Base-by-base conservation (phyloP, 2,113 vertebrate genomes). In the Cavia aperea region DNA sequence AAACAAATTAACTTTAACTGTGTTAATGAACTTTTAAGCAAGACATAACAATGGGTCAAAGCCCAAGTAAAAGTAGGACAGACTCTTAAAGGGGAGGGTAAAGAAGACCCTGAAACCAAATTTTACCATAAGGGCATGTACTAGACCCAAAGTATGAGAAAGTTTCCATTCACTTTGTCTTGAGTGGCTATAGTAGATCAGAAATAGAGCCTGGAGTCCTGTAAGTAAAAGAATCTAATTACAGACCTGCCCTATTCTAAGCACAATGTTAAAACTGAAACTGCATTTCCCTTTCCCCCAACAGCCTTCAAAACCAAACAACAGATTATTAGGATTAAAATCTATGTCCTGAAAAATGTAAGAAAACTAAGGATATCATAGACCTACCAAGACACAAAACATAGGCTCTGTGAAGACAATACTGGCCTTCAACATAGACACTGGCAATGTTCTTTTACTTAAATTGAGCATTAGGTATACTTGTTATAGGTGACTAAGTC, bases 151-250 rank as follows among this genome's bases (percentile, higher is more conserved):
- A 4, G 63, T 78, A 72, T 23, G 11, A 39, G 68, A 23, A 14
- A 66, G 21, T 8, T 73, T 46, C 5, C 0, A 7, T 65, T 62
- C 24, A 24, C 60, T 24, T 0, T 7, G 39, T 24, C 24, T 15
- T 46, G 23, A 12, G 3, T n/a, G 21, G 29, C 31, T 1, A 1
- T 0, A 9, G 18, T 13, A 58, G 12, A 6, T 68, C 12, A 49
- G n/a, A 49, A 10, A 54, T 26, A 16, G 73, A 60, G 43, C 1
- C 16, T 1, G 2, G 29, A 72, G 24, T 14, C 4, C 3, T 14
- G 15, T 39, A 14, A 15, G 12, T 1, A 43, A 5, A 11, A 0
- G 10, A 39, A 33, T 26, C 49, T 36, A 43, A 19, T 5, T 11
- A 0, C 1, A 54, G 16, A 60, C 16, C 15, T 23, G 36, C 5